Percentiles rank a stretch among this genome's conserved stretches.
These are phyloP conservation scores for Papilio xuthus DNA, from an alignment of 1,140 invertebrate genomes.

Conservation along the genomic window DNA sequence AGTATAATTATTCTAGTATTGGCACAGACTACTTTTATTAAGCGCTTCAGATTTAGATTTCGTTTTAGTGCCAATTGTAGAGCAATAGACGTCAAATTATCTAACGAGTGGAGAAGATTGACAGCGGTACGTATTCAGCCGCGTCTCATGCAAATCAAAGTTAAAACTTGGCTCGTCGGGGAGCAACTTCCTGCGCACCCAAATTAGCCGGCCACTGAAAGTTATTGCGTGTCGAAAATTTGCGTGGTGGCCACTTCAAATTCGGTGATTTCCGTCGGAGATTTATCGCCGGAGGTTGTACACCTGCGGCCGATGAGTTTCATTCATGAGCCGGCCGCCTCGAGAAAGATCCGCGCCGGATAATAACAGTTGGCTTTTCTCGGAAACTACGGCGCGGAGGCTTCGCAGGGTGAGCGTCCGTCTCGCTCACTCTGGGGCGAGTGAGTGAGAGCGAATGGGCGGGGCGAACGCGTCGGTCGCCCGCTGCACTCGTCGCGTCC, in stretches of 20 bases:
- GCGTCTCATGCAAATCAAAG: conserved; percentile 53
- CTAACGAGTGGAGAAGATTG: conserved; percentile 52
- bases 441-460: conserved; percentile 70
- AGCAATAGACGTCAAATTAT: conserved; percentile 65
- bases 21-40: conserved; percentile 69
- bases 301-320: conserved; percentile 75
- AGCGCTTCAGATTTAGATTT: conserved; percentile 70
- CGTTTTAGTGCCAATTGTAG: conserved; percentile 69
- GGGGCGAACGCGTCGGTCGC: conserved; percentile 66
- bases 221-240: conserved; percentile 75
- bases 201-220: conserved; percentile 70
- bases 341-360: conserved; percentile 73
- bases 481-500: conserved; percentile 68
- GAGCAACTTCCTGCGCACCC: conserved; percentile 65
- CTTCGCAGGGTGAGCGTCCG: conserved; percentile 63
- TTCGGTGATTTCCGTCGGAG: conserved; percentile 63
- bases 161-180: conserved; percentile 51
- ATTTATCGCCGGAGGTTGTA: conserved; percentile 65
- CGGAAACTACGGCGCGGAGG: conserved; percentile 73
- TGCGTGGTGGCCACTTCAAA: conserved; percentile 56
- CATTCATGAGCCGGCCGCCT: conserved; percentile 73
- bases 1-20: conserved; percentile 69
- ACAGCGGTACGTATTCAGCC: conserved; percentile 38
- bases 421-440: conserved; percentile 60
- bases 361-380: conserved; percentile 80